Evolutionary conservation across 64 coral and sea anemone genomes (phyloP), one percentile per base, ranked within the genome.

Genomic region (Stylophora pistillata): DNA sequence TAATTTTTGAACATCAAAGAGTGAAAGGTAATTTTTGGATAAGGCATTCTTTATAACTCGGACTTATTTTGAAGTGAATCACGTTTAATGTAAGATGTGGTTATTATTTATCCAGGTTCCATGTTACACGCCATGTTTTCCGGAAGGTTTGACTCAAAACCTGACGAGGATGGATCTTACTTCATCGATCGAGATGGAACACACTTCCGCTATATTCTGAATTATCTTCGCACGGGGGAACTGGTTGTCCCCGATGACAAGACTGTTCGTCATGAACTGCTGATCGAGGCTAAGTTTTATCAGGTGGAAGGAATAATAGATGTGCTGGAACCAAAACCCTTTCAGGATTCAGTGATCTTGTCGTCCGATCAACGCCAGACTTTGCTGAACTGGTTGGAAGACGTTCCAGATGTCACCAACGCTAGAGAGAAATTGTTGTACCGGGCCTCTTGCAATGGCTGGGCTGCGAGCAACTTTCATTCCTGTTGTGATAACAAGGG

Each of bases 131-230:
- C 63, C 63, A 66, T 66, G 63, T 66, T 66, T 66, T 66, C 63
- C 0, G 63, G 1, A 66, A 25, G 63, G 11, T 66, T 66, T 66
- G 63, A 66, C 21, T n/a, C 63, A 66, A 66, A 66, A 9, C 18
- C 63, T n/a, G 25, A 25, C 63, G 63, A 66, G 63, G 37, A 47
- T 47, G 37, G 60, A 17, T 5, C 14, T 13, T 63, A 23, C 21
- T 63, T 63, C 15, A 17, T 73, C 16, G 71, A 86, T 72, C 83
- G 83, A 47, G 83, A 56, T 25, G 76, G 76, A 58, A 76, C 86
- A 17, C 74, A 57, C 53, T 88, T 88, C 72, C 53, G 86, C 13
- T 88, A 77, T 53, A 88, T 76, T 25, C 56, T 88, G 86, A 88
- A 88, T 14, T 88, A 76, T 56, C 72, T 87, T 26, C 71, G 88